phyloP scores from a whole-genome alignment of 1,140 invertebrate genomes.

The Drosophila ficusphila region DNA sequence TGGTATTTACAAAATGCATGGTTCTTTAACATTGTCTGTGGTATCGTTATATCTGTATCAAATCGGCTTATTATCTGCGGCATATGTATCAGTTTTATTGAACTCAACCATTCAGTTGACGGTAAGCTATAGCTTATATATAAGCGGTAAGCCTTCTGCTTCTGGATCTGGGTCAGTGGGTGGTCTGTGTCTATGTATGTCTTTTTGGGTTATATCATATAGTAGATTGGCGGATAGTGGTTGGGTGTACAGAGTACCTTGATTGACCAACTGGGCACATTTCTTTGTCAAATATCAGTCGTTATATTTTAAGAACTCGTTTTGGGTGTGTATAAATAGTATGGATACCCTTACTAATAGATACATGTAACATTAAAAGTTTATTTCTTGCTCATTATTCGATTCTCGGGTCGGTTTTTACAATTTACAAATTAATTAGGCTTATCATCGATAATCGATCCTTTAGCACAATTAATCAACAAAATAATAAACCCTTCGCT shows the following conservation, averaged over 20 bases:
- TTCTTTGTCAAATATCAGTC: conserved; percentile 65
- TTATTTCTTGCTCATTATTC: conserved; percentile 44
- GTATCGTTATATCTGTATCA: conserved; percentile 45
- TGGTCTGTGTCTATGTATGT: conserved; percentile 13
- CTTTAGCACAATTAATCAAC: conserved; percentile 41
- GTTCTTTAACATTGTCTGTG: conserved; percentile 47
- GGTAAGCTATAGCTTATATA: conserved; percentile 22
- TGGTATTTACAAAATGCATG: conserved; percentile 66
- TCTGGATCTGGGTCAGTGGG: conserved; percentile 46
- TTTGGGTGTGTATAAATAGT: conserved; percentile 31
- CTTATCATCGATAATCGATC: conserved; percentile 38
- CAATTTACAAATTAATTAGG: conserved; percentile 73
- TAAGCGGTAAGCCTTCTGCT: conserved; percentile 36
- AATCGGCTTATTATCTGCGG: conserved; percentile 32
- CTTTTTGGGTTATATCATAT: conserved; percentile 20
- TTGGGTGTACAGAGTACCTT: conserved; percentile 12
- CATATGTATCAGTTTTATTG: conserved; percentile 32
- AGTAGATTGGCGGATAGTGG: conserved; percentile 13
- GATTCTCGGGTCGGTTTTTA: conserved; percentile 47
- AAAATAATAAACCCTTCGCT: conserved; percentile 36
- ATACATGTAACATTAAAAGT: conserved; percentile 70
- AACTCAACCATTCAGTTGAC: conserved; percentile 39
- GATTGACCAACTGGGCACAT: conserved; percentile 40
- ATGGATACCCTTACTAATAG: conserved; percentile 29
- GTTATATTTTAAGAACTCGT: conserved; percentile 49